These are phyloP conservation scores for Pseudomugil gertrudae DNA, from an alignment of 2,797 vertebrate species.

Conservation along the genomic window DNA sequence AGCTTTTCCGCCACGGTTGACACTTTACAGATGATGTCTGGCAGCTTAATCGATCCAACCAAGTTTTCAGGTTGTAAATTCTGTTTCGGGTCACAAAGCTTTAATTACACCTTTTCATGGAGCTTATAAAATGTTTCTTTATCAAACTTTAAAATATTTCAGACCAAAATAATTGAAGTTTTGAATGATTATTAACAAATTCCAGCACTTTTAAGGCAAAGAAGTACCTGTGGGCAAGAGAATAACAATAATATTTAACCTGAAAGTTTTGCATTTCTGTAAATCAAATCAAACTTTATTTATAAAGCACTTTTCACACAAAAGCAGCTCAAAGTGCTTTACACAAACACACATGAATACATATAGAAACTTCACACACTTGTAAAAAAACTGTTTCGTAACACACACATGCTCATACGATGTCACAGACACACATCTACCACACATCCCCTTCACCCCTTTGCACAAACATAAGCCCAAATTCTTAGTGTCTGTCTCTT, in stretches of 20 bases:
- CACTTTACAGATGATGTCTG: conserved; percentile 23
- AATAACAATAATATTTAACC: not conserved
- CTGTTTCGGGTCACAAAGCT: not conserved
- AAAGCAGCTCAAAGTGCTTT: too few species aligned
- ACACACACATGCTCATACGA: too few species aligned
- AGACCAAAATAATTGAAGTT: not conserved
- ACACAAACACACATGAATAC: too few species aligned
- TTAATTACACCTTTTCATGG: not conserved
- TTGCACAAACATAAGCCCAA: too few species aligned
- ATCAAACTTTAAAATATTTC: not conserved
- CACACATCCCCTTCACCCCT: too few species aligned
- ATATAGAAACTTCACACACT: too few species aligned
- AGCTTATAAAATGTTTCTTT: not conserved
- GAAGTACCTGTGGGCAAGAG: not conserved
- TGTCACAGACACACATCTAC: too few species aligned
- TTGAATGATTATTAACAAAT: not conserved
- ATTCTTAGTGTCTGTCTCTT: too few species aligned
- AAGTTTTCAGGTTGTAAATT: not conserved
- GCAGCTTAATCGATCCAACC: not conserved
- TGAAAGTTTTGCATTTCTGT: not conserved
- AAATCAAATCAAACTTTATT: too few species aligned
- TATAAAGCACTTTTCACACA: too few species aligned
- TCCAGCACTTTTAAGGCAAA: not conserved
- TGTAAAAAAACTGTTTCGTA: too few species aligned
- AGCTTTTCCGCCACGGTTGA: conserved; percentile 19